These are phyloP conservation scores for Sipunculus nudus DNA, from an alignment of 2,888 invertebrate genomes.

Conservation along the genomic window DNA sequence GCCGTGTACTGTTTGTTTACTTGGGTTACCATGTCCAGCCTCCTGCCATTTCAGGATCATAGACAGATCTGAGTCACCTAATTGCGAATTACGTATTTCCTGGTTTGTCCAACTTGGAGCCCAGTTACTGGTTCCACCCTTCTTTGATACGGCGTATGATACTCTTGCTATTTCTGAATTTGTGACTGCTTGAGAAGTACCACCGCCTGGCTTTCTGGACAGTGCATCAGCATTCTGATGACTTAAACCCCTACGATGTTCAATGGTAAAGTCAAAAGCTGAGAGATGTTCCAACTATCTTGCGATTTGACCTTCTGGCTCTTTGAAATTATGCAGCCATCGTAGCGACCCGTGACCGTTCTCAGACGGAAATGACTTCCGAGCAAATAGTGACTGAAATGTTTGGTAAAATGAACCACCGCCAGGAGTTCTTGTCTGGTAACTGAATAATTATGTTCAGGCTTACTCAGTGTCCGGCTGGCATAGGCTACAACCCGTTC, in stretches of 20 bases:
- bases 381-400: neutral
- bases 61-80: no score
- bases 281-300: neutral
- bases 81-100: no score
- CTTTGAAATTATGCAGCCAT: neutral
- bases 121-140: no score
- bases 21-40: no score
- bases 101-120: no score
- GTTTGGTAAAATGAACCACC: neutral
- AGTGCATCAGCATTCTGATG: constrained; percentile 3
- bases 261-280: neutral
- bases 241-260: neutral
- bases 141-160: no score
- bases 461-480: neutral
- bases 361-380: neutral
- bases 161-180: no score
- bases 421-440: neutral
- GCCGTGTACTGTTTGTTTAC: no score
- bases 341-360: neutral
- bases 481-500: neutral
- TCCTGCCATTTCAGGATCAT: no score
- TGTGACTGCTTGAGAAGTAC: no score
- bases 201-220: neutral
- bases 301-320: neutral
- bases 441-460: neutral